A percentile compares a stretch with the other conserved stretches of the same genome.
These are phyloP conservation scores for Himalopsyche japonica DNA, from an alignment of 2,888 invertebrate species.

Conservation along the genomic window DNA sequence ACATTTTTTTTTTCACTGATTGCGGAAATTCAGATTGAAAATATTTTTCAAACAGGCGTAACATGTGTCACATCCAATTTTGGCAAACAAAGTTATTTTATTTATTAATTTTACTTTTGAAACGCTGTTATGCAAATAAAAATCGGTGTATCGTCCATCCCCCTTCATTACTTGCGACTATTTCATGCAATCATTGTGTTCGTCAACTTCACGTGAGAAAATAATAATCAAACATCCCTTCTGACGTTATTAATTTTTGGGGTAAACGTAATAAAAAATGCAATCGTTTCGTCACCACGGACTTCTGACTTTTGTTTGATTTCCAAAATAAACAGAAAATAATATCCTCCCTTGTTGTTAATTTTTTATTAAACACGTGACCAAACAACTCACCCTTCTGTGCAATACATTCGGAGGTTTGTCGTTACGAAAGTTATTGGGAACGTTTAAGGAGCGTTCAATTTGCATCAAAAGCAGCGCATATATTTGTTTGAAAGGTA, in stretches of 20 bases:
- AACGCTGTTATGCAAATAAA: too few species aligned
- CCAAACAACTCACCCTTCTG: neutral
- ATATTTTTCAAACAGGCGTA: too few species aligned
- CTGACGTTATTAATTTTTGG: neutral
- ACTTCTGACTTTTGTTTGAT: slow-evolving; percentile 16
- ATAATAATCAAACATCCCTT: neutral
- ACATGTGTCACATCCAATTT: too few species aligned
- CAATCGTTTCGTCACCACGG: neutral
- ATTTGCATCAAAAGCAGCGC: neutral
- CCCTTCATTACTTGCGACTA: neutral
- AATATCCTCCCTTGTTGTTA: slow-evolving; percentile 4
- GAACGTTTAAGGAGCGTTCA: neutral
- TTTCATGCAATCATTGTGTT: neutral
- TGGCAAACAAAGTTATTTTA: too few species aligned
- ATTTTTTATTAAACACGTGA: slow-evolving; percentile 17
- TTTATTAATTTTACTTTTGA: too few species aligned
- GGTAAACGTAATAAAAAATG: neutral
- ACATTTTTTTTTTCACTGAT: too few species aligned
- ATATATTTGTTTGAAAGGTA: neutral
- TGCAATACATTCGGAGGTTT: neutral
- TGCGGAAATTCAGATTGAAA: too few species aligned
- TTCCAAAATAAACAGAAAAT: slow-evolving; percentile 26
- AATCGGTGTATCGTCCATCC: neutral
- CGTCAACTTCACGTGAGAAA: neutral
- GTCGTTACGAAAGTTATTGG: neutral